Percentiles rank a stretch among this genome's conserved stretches.
Conservation (phyloP, 2,113 vertebrate species). For the Crotalus helleri region DNA sequence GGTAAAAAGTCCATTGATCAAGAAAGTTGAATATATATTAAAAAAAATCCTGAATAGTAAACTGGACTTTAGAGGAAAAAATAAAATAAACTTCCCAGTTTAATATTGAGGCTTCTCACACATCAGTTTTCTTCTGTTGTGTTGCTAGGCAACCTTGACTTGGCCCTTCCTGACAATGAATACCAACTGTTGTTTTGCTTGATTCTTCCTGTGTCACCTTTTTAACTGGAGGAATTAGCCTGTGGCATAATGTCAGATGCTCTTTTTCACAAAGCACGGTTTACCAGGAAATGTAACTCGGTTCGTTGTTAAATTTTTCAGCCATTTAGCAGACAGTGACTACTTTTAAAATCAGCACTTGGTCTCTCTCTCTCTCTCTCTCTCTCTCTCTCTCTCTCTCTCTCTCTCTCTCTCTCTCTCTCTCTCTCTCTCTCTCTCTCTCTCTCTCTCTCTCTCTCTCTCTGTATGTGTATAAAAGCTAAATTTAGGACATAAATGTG, state of each 20-base stretch:
- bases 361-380: neutral
- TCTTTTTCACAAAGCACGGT: constrained; percentile 10
- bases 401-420: no score
- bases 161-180: neutral
- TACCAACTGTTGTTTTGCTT: constrained; percentile 8
- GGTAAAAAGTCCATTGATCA: no score
- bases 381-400: neutral
- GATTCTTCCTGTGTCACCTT: neutral
- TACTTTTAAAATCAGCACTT: neutral
- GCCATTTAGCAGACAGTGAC: neutral
- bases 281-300: neutral
- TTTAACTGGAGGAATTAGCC: neutral
- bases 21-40: neutral
- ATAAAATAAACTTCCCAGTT: neutral
- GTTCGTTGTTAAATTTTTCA: neutral
- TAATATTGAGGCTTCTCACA: neutral
- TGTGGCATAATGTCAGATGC: constrained; percentile 19
- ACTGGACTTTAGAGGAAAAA: neutral
- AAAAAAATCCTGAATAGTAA: neutral
- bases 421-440: no score
- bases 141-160: constrained; percentile 5
- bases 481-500: neutral
- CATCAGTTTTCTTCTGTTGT: neutral
- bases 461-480: neutral
- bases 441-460: neutral